Evolutionary conservation across 2,888 invertebrate species (phyloP).

Genomic region (Tenthredo notha): DNA sequence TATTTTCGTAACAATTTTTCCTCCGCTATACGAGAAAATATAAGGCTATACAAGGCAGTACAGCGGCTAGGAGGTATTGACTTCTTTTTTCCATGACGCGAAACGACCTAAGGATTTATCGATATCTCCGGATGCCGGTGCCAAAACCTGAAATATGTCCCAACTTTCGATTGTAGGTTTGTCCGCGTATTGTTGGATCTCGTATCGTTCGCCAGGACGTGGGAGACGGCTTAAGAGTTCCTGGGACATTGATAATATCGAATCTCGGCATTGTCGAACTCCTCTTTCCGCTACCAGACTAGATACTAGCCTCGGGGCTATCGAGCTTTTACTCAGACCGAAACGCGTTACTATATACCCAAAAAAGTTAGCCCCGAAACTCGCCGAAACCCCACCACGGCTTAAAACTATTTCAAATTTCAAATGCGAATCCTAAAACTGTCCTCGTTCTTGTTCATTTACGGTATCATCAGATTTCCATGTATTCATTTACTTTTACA

Average conservation of each 20-base stretch:
- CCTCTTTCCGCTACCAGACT: background rate
- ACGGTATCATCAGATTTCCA: background rate
- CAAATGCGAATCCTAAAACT: constrained; percentile 10
- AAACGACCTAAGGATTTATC: constrained; percentile 44
- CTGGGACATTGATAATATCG: constrained; percentile 41
- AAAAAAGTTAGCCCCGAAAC: constrained; percentile 36
- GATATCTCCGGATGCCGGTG: constrained; percentile 37
- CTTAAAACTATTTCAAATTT: constrained; percentile 52
- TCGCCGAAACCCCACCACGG: constrained; percentile 18
- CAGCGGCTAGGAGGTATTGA: constrained; percentile 29
- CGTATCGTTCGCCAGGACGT: background rate
- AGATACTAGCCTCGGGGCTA: constrained; percentile 9
- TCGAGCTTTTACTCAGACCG: constrained; percentile 14
- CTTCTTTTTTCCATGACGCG: constrained; percentile 24
- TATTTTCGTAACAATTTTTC: constrained; percentile 8
- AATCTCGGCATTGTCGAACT: constrained; percentile 36
- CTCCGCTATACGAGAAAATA: background rate
- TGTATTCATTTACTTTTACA: background rate
- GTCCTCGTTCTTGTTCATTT: background rate
- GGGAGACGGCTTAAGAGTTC: constrained; percentile 1
- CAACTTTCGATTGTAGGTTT: constrained; percentile 49
- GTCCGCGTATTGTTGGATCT: constrained; percentile 14
- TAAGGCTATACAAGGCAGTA: background rate
- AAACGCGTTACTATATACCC: constrained; percentile 4
- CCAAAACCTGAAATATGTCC: constrained; percentile 47